Percentiles rank a stretch among this genome's conserved stretches.
Evolutionary conservation across 1,140 invertebrate species (phyloP).

Genomic region (Brachionus angularis): DNA sequence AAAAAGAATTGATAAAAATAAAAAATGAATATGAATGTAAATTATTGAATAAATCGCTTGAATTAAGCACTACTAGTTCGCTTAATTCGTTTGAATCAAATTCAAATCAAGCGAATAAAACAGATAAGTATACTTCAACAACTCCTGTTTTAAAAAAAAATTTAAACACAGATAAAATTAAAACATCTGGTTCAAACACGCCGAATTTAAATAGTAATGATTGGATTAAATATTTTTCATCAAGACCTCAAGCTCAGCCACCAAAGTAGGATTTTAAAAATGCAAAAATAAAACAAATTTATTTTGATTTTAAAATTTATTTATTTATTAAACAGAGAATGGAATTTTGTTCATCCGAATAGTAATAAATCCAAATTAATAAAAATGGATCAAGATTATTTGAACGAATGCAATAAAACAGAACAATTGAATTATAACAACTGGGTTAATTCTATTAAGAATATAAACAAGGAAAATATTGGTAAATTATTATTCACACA

Average conservation of each 20-base stretch:
- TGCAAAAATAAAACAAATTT: neutral
- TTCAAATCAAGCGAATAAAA: no score
- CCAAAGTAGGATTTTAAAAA: conserved; percentile 5
- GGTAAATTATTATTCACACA: conserved; percentile 40
- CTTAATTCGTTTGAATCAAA: no score
- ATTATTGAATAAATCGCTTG: conserved; percentile 35
- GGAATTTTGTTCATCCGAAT: conserved; percentile 43
- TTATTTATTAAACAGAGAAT: neutral
- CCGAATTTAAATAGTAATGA: conserved; percentile 17
- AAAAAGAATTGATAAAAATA: conserved; percentile 39
- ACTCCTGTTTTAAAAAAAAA: no score
- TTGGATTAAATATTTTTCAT: conserved; percentile 43
- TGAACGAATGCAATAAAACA: neutral
- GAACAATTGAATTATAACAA: conserved; percentile 15
- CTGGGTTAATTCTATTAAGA: conserved; percentile 26
- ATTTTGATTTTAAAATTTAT: no score
- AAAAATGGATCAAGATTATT: neutral
- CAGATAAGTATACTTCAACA: no score
- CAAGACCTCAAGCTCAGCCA: conserved; percentile 30
- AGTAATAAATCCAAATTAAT: conserved; percentile 19
- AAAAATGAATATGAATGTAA: conserved; percentile 39
- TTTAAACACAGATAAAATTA: no score
- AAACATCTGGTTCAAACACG: conserved; percentile 30
- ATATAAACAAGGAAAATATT: conserved; percentile 18
- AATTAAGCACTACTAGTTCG: no score